Base-by-base conservation (phyloP, 1,140 invertebrate genomes). In the Lysiphlebus fabarum region DNA sequence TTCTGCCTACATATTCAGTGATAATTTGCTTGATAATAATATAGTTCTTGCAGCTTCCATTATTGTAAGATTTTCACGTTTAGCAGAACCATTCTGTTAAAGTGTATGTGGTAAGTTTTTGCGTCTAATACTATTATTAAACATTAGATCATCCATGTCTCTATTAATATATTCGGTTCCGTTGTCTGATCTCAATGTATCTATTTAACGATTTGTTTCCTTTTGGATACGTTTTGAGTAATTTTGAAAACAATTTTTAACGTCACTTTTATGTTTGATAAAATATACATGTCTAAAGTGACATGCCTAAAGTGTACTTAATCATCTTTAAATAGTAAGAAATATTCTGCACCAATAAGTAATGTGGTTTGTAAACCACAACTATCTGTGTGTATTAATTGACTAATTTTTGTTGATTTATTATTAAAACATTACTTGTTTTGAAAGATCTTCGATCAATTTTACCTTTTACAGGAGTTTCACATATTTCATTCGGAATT, bases 81-180 rank as follows among this genome's bases (percentile, higher is more conserved):
- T 62, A 6, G 60, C 59, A 5, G 38, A 41, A 14, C 65, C 62
- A 47, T 66, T 66, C 8, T 56, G 43, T 40, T 66, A 55, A 45
- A 61, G 66, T 8, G 59, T 50, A 53, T 66, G 62, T 10, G 62
- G 45, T 42, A 60, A 59, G 34, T 62, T 40, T 33, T 56, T 50
- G 12, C 64, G 50, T 10, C 7, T 7, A 50, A 67, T 65, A 7
- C 63, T 64, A n/a, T 65, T 65, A 44, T 63, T 40, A 9, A 26
- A 62, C 2, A 47, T 49, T 42, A 69, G 61, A 9, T 56, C 14
- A 49, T 58, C 41, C 6, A 67, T 37, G 5, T 64, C 45, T 45
- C 14, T 34, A 58, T 67, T 69, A 26, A 64, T 40, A 62, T 65
- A 67, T 40, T 67, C 65, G 38, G 9, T 47, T n/a, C 65, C 67